Evolutionary conservation across 2,797 vertebrate species (phyloP), one percentile per base, ranked within the genome.

Genomic region (Sandelia bainsii): DNA sequence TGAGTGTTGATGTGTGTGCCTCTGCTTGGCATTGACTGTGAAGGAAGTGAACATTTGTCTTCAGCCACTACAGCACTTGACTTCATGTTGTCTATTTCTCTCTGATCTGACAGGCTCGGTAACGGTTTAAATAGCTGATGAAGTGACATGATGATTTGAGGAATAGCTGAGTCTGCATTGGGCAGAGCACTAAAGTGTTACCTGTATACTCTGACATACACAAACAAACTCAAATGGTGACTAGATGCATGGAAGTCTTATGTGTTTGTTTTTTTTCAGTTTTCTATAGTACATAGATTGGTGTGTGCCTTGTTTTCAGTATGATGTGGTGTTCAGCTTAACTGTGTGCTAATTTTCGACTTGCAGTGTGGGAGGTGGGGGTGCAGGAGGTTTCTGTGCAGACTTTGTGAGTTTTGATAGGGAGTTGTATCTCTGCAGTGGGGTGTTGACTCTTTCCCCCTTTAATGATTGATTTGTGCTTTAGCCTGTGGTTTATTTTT

Each of bases 281-380:
- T 94, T 95, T 93, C 87, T 87, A 93, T 97, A 97, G 96, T 94
- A 92, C 92, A 92, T 98, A 97, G 96, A 96, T 88, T 95, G 95
- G 94, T 95, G 93, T 92, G 96, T 98, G 96, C 95, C 93, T 95
- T 96, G 90, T 95, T 96, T 96, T 96, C 95, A 92, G 95, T 96
- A 96, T 98, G 97, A 98, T 96, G 97, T 98, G 96, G 95, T 97
- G 95, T 97, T 97, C 93, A 96, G 96, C 96, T 98, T 97, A 98
- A 98, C 96, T 96, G 97, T 97, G 97, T 98, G 97, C 95, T 96
- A 94, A 93, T 96, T 94, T 46, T 95, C 95, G 96, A 95, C 94
- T 97, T 95, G 96, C 85, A 90, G 92, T 92, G 87, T 81, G 88
- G 82, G 77, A 68, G 93, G 89, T 92, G 92, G 93, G 80, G 57